Base-by-base conservation (phyloP, 2,113 vertebrate genomes). In the Laterallus jamaicensis region DNA sequence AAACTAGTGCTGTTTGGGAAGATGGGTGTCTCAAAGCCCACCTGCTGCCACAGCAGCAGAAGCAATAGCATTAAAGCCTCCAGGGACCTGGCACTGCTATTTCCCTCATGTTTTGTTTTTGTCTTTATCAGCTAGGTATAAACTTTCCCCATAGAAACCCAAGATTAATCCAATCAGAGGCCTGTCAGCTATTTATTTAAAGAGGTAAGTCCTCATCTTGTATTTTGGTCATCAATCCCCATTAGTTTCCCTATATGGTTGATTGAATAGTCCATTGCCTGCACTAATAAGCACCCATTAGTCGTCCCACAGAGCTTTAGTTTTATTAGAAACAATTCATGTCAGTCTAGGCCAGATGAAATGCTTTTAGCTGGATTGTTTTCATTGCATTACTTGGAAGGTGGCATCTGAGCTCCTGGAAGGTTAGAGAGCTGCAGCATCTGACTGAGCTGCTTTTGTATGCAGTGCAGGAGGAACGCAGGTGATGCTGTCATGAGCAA, bases 231-330 rank as follows among this genome's bases (percentile, higher is more conserved):
- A 93, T 96, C 95, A 96, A 93, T 96, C 73, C 86, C 86, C 63
- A 91, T 97, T 96, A 94, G 73, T 86, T 97, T 95, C 90, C 84
- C 82, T 94, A 0, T 79, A 88, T 92, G 93, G 88, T 19, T 96
- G 95, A 96, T 88, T 96, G 95, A 93, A 92, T 94, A 90, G 92
- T 92, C 88, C 95, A 89, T 92, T 71, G 95, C 82, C 90, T 92
- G 77, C 84, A 62, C 92, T 95, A 96, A 94, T 94, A 92, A 94
- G 88, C 83, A 82, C 86, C 92, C 90, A 79, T 96, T 96, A 91
- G 88, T 86, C 94, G 95, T 95, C 88, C 88, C 83, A 71, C 40
- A 44, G 80, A 93, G 69, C 90, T 92, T 94, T 84, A 86, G 80
- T 90, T 96, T 96, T 96, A 96, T 96, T 94, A 91, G 90, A 86